A percentile compares a stretch with the other conserved stretches of the same genome.
Evolutionary conservation across 2,888 invertebrate species (phyloP).

Genomic region (Coremacera marginata): DNA sequence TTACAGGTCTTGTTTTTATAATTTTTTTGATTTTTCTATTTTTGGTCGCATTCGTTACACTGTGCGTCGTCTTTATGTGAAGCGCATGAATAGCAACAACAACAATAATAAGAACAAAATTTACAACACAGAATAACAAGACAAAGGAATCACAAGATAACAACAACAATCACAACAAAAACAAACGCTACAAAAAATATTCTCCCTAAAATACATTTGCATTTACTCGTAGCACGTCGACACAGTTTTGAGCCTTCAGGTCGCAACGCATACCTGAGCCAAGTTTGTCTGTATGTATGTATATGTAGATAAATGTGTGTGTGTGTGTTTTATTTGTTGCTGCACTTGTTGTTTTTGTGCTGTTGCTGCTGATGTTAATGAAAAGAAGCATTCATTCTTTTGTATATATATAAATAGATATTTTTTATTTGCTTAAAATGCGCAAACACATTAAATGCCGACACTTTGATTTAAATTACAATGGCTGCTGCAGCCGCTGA

Average conservation of each 20-base stretch:
- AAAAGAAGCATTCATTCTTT: neutral
- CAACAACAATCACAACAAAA: too few relatives aligned
- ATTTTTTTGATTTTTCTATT: too few relatives aligned
- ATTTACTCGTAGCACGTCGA: neutral
- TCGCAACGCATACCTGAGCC: neutral
- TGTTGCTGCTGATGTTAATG: slow-evolving; percentile 1
- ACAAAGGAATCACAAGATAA: too few relatives aligned
- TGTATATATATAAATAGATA: neutral
- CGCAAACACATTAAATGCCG: slow-evolving; percentile 28
- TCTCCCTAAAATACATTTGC: neutral
- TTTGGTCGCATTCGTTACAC: too few relatives aligned
- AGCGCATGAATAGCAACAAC: too few relatives aligned
- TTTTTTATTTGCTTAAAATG: slow-evolving; percentile 23
- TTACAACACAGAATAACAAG: too few relatives aligned
- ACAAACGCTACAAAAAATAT: neutral
- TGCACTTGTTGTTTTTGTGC: slow-evolving; percentile 9
- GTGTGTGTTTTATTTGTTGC: neutral
- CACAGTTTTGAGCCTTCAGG: neutral
- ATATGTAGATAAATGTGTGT: neutral
- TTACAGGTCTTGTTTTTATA: too few relatives aligned
- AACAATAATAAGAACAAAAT: too few relatives aligned
- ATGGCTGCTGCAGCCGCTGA: neutral
- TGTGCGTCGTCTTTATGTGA: too few relatives aligned
- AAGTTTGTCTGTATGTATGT: slow-evolving; percentile 32
- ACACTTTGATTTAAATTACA: slow-evolving; percentile 30